Conservation (phyloP, 2,888 invertebrate genomes). For the Coenonympha glycerion region DNA sequence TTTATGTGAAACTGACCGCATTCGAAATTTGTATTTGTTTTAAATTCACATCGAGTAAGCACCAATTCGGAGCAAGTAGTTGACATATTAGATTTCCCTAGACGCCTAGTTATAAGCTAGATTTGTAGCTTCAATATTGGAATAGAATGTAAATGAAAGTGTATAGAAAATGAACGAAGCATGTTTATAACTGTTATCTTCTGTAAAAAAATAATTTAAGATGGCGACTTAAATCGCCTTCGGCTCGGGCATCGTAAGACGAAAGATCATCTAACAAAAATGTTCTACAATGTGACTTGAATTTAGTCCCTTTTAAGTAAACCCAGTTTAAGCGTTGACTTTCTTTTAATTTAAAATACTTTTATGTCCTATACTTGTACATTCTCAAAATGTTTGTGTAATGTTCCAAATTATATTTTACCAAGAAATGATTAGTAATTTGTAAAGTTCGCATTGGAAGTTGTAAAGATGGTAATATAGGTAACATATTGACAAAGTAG, state of each 20-base stretch:
- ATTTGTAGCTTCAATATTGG: slow-evolving; percentile 28
- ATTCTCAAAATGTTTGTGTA: neutral
- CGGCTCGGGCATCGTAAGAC: neutral
- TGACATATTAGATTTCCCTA: slow-evolving; percentile 51
- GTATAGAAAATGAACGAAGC: slow-evolving; percentile 3
- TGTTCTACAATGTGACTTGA: too few relatives aligned
- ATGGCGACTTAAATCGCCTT: neutral
- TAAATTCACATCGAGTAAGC: neutral
- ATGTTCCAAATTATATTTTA: neutral
- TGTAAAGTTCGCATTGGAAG: slow-evolving; percentile 11
- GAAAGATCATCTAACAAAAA: too few relatives aligned
- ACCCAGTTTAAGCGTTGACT: too few relatives aligned
- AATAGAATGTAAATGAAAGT: slow-evolving; percentile 35
- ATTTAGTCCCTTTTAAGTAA: too few relatives aligned
- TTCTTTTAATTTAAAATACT: neutral
- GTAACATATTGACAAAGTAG: slow-evolving; percentile 17
- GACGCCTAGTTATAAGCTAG: slow-evolving; percentile 52
- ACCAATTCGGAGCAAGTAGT: slow-evolving; percentile 10
- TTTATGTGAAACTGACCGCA: too few relatives aligned
- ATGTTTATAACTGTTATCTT: neutral
- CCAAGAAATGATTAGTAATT: slow-evolving; percentile 15
- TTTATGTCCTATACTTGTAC: neutral
- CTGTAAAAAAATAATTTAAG: neutral
- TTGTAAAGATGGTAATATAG: neutral
- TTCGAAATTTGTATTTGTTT: too few relatives aligned